These are phyloP conservation scores for Scomber colias DNA, from an alignment of 2,113 vertebrate species.

Conservation along the genomic window DNA sequence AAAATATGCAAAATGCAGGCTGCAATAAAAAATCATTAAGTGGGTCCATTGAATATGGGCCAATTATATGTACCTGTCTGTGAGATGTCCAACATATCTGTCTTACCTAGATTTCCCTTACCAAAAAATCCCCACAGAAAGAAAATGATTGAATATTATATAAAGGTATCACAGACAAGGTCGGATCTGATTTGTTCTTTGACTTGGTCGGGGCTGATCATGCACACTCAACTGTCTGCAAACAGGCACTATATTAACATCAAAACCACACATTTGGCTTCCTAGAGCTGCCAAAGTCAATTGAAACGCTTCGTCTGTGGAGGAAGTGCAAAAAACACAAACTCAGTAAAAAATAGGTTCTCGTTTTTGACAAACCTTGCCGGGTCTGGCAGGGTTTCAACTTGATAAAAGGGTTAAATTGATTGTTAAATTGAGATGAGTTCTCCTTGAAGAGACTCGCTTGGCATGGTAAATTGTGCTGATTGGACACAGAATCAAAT, in stretches of 20 bases:
- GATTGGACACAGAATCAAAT: constrained; percentile 83
- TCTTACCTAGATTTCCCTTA: neutral
- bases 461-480: constrained; percentile 65
- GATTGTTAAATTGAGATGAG: constrained; percentile 59
- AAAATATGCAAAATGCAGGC: constrained; percentile 38
- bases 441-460: constrained; percentile 57
- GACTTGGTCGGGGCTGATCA: neutral
- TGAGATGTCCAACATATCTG: neutral
- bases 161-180: neutral
- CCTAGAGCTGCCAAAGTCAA: constrained; percentile 33
- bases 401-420: constrained; percentile 43
- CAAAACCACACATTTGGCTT: constrained; percentile 32
- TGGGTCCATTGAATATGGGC: constrained; percentile 12
- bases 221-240: constrained; percentile 1
- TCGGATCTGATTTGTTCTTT: neutral
- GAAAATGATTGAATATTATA: neutral
- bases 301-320: constrained; percentile 36
- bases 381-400: constrained; percentile 45
- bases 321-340: constrained; percentile 43
- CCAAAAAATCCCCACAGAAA: neutral
- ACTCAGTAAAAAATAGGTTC: constrained; percentile 15
- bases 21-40: constrained; percentile 38
- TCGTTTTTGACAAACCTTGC: constrained; percentile 49
- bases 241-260: constrained; percentile 7
- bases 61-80: constrained; percentile 12